Conservation (phyloP, 2,797 vertebrate species). For the Crenuchus spilurus region DNA sequence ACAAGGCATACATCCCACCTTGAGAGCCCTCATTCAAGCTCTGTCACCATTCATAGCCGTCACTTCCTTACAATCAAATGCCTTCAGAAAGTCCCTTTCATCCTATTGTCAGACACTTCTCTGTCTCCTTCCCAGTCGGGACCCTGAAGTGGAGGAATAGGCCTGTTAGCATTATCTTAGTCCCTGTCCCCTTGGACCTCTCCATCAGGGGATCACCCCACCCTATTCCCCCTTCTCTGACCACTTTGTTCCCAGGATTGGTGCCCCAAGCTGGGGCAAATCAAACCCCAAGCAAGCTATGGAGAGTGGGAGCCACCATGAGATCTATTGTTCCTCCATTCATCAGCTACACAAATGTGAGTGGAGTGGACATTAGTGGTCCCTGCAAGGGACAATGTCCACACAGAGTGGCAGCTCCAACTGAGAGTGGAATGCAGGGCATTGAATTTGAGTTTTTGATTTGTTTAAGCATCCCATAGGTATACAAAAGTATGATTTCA, state of each 20-base stretch:
- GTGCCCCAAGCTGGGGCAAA: slow-evolving; percentile 81
- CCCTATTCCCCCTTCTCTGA: slow-evolving; percentile 45
- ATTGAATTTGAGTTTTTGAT: slow-evolving; percentile 73
- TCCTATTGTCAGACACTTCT: slow-evolving; percentile 82
- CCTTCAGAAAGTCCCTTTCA: slow-evolving; percentile 86
- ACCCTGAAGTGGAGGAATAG: slow-evolving; percentile 74
- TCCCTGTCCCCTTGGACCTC: slow-evolving; percentile 75
- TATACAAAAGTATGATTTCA: slow-evolving; percentile 67
- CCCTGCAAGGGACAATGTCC: slow-evolving; percentile 81
- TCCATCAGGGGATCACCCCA: slow-evolving; percentile 69
- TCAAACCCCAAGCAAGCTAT: slow-evolving; percentile 74
- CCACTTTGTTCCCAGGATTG: slow-evolving; percentile 77
- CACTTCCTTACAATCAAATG: slow-evolving; percentile 90
- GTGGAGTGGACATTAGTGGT: slow-evolving; percentile 78
- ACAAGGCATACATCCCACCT: slow-evolving; percentile 82
- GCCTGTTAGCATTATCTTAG: slow-evolving; percentile 74
- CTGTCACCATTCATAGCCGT: slow-evolving; percentile 84
- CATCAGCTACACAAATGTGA: slow-evolving; percentile 87
- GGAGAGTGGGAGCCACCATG: slow-evolving; percentile 78
- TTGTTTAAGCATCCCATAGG: slow-evolving; percentile 66
- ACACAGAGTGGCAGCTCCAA: slow-evolving; percentile 83
- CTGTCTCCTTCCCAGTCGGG: slow-evolving; percentile 78
- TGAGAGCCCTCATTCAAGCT: slow-evolving; percentile 81
- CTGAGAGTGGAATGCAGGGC: slow-evolving; percentile 83
- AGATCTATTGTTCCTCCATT: slow-evolving; percentile 82